These are phyloP conservation scores for Nomada goodeniana DNA, from an alignment of 2,888 invertebrate genomes.

Conservation along the genomic window DNA sequence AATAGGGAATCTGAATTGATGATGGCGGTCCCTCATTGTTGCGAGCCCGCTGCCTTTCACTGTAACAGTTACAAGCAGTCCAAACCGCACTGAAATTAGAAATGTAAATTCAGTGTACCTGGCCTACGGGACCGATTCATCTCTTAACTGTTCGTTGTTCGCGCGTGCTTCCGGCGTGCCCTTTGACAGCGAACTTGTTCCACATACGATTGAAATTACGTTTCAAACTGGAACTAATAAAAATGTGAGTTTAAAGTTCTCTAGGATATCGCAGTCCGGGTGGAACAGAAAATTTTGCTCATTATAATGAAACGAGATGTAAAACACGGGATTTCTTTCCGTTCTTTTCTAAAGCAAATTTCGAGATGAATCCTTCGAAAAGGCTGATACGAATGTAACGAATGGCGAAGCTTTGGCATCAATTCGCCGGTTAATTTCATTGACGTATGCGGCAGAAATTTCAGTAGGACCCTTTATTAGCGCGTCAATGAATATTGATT, in stretches of 20 bases:
- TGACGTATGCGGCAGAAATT: slow-evolving; percentile 19
- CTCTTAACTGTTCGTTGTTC: slow-evolving; percentile 19
- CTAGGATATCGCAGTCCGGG: too few species aligned
- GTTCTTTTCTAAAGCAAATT: background rate
- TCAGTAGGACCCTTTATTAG: slow-evolving; percentile 34
- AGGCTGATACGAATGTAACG: background rate
- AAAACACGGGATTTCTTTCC: background rate
- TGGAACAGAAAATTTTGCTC: background rate
- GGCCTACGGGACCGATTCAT: slow-evolving; percentile 28
- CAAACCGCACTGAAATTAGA: slow-evolving; percentile 40
- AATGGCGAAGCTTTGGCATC: background rate
- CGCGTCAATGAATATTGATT: slow-evolving; percentile 42
- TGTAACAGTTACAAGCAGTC: slow-evolving; percentile 13
- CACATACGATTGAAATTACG: background rate
- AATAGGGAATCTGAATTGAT: slow-evolving; percentile 34
- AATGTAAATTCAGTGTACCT: slow-evolving; percentile 45
- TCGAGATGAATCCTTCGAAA: background rate
- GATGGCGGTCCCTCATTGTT: slow-evolving; percentile 37
- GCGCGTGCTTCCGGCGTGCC: background rate
- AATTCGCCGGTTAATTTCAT: slow-evolving; percentile 2
- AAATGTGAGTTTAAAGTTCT: background rate
- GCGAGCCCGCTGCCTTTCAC: slow-evolving; percentile 22
- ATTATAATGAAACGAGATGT: background rate
- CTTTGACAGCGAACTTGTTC: background rate
- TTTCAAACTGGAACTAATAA: slow-evolving; percentile 6